Evolutionary conservation across 2,113 vertebrate species (phyloP).

Genomic region (Malurus elegans): DNA sequence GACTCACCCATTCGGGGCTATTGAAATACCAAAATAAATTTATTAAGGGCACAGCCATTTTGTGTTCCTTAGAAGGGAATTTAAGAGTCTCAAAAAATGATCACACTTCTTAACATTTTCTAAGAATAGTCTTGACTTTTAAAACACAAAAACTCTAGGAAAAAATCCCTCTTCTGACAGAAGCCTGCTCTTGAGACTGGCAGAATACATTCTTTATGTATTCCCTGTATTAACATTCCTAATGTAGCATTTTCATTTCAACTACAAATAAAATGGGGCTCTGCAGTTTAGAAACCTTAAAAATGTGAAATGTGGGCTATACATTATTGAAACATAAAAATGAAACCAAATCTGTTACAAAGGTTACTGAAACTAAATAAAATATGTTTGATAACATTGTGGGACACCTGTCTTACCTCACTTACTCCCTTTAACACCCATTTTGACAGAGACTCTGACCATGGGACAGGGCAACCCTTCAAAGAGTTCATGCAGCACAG

Average conservation of each 20-base stretch:
- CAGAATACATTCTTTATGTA: neutral
- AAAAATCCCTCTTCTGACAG: neutral
- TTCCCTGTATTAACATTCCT: neutral
- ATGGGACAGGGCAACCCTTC: neutral
- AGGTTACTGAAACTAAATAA: neutral
- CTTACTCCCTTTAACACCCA: neutral
- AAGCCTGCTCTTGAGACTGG: neutral
- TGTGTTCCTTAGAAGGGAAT: neutral
- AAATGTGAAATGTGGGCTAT: neutral
- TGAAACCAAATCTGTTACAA: neutral
- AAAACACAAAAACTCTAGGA: neutral
- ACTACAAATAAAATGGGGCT: neutral
- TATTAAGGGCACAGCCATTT: neutral
- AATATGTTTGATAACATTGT: neutral
- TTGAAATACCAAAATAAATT: neutral
- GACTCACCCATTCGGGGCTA: neutral
- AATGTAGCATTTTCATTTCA: neutral
- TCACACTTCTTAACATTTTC: neutral
- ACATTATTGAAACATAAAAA: neutral
- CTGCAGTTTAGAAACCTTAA: neutral
- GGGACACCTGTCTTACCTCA: neutral
- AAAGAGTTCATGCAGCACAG: neutral
- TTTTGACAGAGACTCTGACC: neutral
- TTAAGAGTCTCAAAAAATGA: neutral
- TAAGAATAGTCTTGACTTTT: neutral